Evolutionary conservation across 2,888 invertebrate genomes (phyloP), one percentile per base, ranked within the genome.

Genomic region (Pseudolycoriella hygida): DNA sequence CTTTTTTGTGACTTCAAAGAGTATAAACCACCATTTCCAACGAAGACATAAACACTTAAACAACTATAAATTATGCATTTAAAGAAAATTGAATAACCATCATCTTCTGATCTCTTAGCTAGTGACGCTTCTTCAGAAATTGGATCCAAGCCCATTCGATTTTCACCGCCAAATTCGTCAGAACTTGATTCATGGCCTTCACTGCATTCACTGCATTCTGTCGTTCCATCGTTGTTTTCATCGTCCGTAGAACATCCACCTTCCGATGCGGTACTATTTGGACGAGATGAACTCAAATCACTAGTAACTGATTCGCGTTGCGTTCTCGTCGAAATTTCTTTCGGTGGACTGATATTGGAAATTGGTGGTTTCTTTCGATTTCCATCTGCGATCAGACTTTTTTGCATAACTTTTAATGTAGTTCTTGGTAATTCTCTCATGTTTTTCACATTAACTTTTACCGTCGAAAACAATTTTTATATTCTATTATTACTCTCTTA

Each of bases 81-180:
- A 39, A 39, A 39, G 3, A 15, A 39, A 39, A 10, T 15, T 15
- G 5, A 18, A 17, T 40, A 46, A 50, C 46, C 49, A 44, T 49
- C 48, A 43, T 49, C 49, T 25, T 50, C 51, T 14, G 44, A 43
- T 19, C 40, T 40, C 46, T 49, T 47, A 14, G 45, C 44, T 31
- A 47, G 40, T 11, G 50, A 50, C 42, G 47, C 32, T 37, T 50
- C 50, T 45, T 50, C 50, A 10, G 50, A 49, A 38, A 50, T 50
- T 17, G 50, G 48, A 40, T 50, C 50, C 32, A 50, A 42, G 14
- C 44, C 47, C n/a, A 17, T 11, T 15, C 15, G 19, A 10, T n/a
- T 18, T 17, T 30, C 42, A 32, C 17, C 43, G 8, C 25, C 25
- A 25, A 25, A 25, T 8, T 34, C 18, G 10, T 43, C 43, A 5